Conservation (phyloP, 2,797 vertebrate species). For the Cercopithecus mitis region DNA sequence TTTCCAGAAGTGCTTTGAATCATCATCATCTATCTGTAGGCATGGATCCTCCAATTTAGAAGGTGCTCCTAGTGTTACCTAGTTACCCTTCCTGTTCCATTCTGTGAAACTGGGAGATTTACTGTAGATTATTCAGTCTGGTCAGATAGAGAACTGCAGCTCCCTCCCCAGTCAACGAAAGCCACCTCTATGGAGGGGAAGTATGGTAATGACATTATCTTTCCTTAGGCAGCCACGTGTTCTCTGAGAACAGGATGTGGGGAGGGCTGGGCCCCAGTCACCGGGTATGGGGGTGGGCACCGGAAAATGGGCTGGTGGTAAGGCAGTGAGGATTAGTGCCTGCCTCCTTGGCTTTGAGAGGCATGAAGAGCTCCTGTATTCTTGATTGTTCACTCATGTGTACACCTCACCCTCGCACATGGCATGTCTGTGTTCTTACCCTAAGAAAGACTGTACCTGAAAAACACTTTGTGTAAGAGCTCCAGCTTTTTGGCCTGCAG, state of each 20-base stretch:
- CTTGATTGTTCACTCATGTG: not conserved
- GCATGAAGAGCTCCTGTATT: slow-evolving; percentile 14
- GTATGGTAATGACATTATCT: slow-evolving; percentile 75
- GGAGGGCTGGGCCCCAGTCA: slow-evolving; percentile 64
- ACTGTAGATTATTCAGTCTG: slow-evolving; percentile 48
- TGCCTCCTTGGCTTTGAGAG: slow-evolving; percentile 50
- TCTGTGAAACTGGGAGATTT: slow-evolving; percentile 56
- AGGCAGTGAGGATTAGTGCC: not conserved
- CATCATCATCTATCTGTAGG: slow-evolving; percentile 30
- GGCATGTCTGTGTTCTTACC: not conserved
- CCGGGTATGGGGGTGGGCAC: slow-evolving; percentile 35
- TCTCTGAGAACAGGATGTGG: slow-evolving; percentile 81
- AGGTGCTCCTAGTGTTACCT: not conserved
- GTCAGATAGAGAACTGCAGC: slow-evolving; percentile 37
- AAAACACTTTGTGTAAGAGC: not conserved
- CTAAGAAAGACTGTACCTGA: not conserved
- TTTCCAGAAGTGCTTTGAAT: slow-evolving; percentile 34
- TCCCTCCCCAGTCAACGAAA: slow-evolving; percentile 57
- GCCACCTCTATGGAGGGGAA: slow-evolving; percentile 66
- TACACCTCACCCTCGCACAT: not conserved
- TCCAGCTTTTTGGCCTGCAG: not conserved
- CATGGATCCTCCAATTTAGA: slow-evolving; percentile 11
- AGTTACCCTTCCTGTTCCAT: slow-evolving; percentile 10
- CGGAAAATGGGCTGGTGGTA: slow-evolving; percentile 40
- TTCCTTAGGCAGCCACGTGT: slow-evolving; percentile 65